Evolutionary conservation across 2,888 invertebrate genomes (phyloP).

Genomic region (Oscheius myriophilus): DNA sequence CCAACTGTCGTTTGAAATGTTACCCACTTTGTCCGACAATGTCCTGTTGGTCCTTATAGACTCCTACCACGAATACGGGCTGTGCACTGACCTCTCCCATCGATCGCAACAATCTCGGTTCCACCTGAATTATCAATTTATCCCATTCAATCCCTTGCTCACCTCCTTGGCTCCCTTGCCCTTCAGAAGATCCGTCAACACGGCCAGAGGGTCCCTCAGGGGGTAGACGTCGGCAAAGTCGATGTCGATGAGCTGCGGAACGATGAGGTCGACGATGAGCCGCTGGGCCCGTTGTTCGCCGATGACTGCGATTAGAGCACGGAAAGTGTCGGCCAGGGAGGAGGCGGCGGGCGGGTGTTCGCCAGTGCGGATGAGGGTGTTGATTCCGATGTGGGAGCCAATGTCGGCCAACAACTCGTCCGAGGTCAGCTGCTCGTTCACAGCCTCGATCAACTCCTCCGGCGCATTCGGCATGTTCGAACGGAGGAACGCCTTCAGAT

Average conservation of each 20-base stretch:
- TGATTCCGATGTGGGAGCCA: constrained; percentile 40
- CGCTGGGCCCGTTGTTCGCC: constrained; percentile 76
- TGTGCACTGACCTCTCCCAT: constrained; percentile 83
- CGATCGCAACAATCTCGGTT: constrained; percentile 80
- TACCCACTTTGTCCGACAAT: constrained; percentile 80
- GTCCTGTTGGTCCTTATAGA: constrained; percentile 79
- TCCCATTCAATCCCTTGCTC: constrained; percentile 75
- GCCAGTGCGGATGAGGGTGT: constrained; percentile 60
- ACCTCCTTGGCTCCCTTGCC: constrained; percentile 75
- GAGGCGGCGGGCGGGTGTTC: constrained; percentile 70
- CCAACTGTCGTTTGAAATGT: too few species aligned
- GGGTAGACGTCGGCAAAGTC: constrained; percentile 85
- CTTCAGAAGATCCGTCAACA: constrained; percentile 78
- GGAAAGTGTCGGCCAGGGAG: constrained; percentile 81
- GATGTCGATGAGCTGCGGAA: constrained; percentile 83
- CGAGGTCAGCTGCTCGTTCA: constrained; percentile 33
- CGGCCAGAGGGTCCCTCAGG: constrained; percentile 78
- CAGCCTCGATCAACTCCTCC: constrained; percentile 79
- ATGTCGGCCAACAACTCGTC: constrained; percentile 42
- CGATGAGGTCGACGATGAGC: constrained; percentile 86
- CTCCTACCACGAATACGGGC: constrained; percentile 85
- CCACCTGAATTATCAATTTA: constrained; percentile 37
- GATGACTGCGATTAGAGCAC: constrained; percentile 85
- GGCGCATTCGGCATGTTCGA: constrained; percentile 81
- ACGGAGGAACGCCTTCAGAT: constrained; percentile 77